A percentile compares a stretch with the other conserved stretches of the same genome.
Conservation (phyloP, 2,113 vertebrate genomes). For the Syngnathus typhle region DNA sequence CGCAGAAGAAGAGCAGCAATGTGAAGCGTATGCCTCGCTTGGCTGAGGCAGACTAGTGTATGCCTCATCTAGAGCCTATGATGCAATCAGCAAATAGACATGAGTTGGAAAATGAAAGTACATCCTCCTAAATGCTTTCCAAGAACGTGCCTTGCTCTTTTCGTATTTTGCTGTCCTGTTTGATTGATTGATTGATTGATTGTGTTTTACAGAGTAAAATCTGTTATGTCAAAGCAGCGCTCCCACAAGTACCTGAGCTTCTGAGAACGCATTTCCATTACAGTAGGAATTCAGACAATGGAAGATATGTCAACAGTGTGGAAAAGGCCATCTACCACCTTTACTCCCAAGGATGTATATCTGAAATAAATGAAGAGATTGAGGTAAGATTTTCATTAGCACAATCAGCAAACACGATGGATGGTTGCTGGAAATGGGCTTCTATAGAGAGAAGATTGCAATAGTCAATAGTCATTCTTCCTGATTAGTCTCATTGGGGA, state of each 20-base stretch:
- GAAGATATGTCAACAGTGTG: slow-evolving; percentile 11
- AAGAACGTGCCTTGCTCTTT: background rate
- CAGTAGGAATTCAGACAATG: slow-evolving; percentile 14
- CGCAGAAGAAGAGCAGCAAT: too few species aligned
- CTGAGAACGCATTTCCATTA: slow-evolving; percentile 17
- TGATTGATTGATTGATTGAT: background rate
- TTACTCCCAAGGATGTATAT: slow-evolving; percentile 21
- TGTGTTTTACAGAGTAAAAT: slow-evolving; percentile 11
- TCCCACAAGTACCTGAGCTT: slow-evolving; percentile 16
- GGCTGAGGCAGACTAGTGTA: too few species aligned
- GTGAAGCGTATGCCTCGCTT: too few species aligned
- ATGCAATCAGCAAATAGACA: too few species aligned
- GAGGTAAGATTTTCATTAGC: slow-evolving; percentile 6
- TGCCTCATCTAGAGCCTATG: too few species aligned
- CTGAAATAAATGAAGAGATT: slow-evolving; percentile 14
- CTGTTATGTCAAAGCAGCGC: slow-evolving; percentile 21
- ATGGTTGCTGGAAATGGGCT: too few species aligned
- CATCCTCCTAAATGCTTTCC: background rate
- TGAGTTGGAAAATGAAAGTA: too few species aligned
- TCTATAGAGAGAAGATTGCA: too few species aligned
- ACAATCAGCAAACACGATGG: too few species aligned
- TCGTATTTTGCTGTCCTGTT: background rate
- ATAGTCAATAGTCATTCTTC: too few species aligned
- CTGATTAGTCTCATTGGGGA: background rate
- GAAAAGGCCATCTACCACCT: slow-evolving; percentile 12